Percentiles rank a stretch among this genome's conserved stretches.
Evolutionary conservation across 1,140 invertebrate genomes (phyloP).

Genomic region (Brachionus angularis): DNA sequence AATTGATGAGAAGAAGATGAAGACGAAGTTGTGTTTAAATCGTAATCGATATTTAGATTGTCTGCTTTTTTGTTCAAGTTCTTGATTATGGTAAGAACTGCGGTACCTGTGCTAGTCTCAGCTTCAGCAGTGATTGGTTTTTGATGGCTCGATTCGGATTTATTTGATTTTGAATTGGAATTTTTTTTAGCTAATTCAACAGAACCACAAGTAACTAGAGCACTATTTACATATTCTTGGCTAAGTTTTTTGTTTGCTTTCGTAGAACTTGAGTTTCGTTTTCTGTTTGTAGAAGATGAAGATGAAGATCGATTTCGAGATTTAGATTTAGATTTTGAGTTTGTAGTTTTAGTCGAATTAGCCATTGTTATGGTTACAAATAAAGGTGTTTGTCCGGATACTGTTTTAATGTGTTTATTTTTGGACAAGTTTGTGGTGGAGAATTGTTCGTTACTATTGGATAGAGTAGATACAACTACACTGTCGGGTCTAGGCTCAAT

Average conservation of each 20-base stretch:
- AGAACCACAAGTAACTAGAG: conserved; percentile 19
- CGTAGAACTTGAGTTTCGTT: not conserved
- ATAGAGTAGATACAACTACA: conserved; percentile 6
- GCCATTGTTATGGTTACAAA: conserved; percentile 40
- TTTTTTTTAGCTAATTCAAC: conserved; percentile 6
- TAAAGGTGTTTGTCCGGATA: conserved; percentile 32
- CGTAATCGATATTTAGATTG: too few species aligned
- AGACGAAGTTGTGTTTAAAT: too few species aligned
- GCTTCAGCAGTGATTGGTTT: not conserved
- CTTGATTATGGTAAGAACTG: not conserved
- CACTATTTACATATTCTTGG: too few species aligned
- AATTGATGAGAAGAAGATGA: not conserved
- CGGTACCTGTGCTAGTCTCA: conserved; percentile 1
- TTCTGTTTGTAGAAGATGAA: not conserved
- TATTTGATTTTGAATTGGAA: not conserved
- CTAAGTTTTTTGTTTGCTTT: not conserved
- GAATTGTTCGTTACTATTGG: not conserved
- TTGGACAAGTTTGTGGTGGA: not conserved
- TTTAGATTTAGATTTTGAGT: not conserved
- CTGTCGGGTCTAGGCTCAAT: conserved; percentile 34
- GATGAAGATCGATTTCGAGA: not conserved
- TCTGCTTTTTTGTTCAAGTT: not conserved
- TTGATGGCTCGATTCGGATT: too few species aligned
- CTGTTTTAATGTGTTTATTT: conserved; percentile 17
- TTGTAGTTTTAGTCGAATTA: not conserved